Conservation (phyloP, 2,797 vertebrate genomes). For the Notolabrus celidotus region DNA sequence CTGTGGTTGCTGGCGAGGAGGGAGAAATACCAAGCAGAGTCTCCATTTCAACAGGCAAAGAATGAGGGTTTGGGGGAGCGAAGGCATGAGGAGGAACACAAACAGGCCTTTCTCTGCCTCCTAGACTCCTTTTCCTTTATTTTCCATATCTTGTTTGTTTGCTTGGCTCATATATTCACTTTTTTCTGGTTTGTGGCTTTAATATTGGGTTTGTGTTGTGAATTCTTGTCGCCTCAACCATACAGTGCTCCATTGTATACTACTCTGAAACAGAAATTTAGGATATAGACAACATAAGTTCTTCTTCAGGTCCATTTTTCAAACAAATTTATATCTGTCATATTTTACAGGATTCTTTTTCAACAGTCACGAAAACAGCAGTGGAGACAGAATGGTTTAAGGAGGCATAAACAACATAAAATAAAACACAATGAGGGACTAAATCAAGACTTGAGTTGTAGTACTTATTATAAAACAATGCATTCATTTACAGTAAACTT, state of each 20-base stretch:
- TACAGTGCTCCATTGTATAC: constrained; percentile 5
- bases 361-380: neutral
- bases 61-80: constrained; percentile 58
- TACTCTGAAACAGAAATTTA: constrained; percentile 2
- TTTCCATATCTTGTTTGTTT: constrained; percentile 59
- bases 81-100: constrained; percentile 66
- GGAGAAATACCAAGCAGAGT: constrained; percentile 86
- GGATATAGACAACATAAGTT: neutral
- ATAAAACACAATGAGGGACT: too few species aligned
- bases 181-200: constrained; percentile 28
- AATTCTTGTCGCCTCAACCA: constrained; percentile 3
- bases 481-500: too few species aligned
- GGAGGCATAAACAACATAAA: neutral
- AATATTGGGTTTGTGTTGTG: constrained; percentile 19
- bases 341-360: neutral
- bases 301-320: constrained; percentile 2
- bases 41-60: constrained; percentile 88
- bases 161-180: constrained; percentile 29
- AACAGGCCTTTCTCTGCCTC: constrained; percentile 67
- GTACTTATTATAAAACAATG: too few species aligned
- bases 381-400: neutral
- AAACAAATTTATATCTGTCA: neutral
- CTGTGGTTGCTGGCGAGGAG: constrained; percentile 91
- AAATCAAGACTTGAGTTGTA: too few species aligned
- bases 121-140: constrained; percentile 50